A percentile compares a stretch with the other conserved stretches of the same genome.
Evolutionary conservation across 2,888 invertebrate genomes (phyloP).

Genomic region (Shargacucullia verbasci): DNA sequence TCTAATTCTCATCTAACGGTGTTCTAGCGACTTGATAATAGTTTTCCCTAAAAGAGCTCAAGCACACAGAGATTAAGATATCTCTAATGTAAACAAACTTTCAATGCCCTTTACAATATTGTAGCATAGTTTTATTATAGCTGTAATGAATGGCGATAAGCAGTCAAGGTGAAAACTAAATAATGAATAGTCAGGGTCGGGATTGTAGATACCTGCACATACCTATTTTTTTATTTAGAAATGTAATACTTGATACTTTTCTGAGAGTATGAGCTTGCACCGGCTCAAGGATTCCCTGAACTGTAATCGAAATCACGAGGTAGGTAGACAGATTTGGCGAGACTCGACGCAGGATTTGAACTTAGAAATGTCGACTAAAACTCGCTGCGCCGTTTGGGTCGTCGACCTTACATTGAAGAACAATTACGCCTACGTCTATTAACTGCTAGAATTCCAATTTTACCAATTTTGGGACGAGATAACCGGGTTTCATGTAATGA

Average conservation of each 20-base stretch:
- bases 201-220: too few relatives aligned
- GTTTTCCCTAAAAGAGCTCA: conserved; percentile 58
- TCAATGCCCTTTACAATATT: conserved; percentile 62
- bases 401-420: conserved; percentile 38
- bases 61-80: conserved; percentile 61
- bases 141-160: conserved; percentile 62
- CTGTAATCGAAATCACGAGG: too few relatives aligned
- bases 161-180: conserved; percentile 65
- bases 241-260: background rate
- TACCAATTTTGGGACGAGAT: conserved; percentile 39
- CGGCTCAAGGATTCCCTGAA: background rate
- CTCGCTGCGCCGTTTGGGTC: conserved; percentile 29
- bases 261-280: background rate
- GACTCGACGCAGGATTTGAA: conserved; percentile 20
- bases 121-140: conserved; percentile 44
- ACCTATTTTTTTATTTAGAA: background rate
- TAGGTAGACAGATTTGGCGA: too few relatives aligned
- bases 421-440: conserved; percentile 39
- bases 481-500: conserved; percentile 15
- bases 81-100: conserved; percentile 48
- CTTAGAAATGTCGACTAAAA: conserved; percentile 8
- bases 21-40: conserved; percentile 27
- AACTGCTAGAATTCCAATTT: conserved; percentile 36
- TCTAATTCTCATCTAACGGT: conserved; percentile 5
- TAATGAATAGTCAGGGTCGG: conserved; percentile 42